Conservation (phyloP, 2,113 vertebrate genomes). For the Oreochromis niloticus region DNA sequence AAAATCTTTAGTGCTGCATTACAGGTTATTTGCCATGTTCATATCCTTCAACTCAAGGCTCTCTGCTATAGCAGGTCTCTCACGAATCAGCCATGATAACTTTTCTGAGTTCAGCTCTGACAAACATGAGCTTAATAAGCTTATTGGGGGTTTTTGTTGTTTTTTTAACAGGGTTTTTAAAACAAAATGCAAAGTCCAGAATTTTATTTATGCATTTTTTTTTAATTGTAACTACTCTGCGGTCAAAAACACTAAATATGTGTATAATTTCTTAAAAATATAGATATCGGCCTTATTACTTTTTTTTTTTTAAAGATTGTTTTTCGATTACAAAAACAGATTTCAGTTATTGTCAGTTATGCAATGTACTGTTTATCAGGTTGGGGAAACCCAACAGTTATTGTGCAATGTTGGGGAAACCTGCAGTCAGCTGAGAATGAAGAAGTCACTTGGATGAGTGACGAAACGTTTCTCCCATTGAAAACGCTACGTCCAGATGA, state of each 20-base stretch:
- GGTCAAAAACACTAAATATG: neutral
- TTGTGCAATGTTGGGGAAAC: neutral
- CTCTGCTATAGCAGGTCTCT: neutral
- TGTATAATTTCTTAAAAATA: neutral
- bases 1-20: neutral
- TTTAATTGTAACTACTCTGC: too few relatives aligned
- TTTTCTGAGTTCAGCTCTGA: neutral
- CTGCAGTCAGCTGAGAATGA: neutral
- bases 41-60: neutral
- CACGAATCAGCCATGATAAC: rapidly evolving
- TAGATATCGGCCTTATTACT: neutral
- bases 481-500: neutral
- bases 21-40: neutral
- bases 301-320: rapidly evolving
- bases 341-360: neutral
- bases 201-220: neutral
- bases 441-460: neutral
- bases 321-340: neutral
- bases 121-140: neutral
- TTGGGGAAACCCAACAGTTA: neutral
- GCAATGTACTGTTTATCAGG: neutral
- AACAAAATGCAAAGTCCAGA: neutral
- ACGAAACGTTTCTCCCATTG: neutral
- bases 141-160: neutral
- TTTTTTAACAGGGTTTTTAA: neutral